A percentile compares a stretch with the other conserved stretches of the same genome.
These are phyloP conservation scores for Macrobrachium nipponense DNA, from an alignment of 1,140 invertebrate species.

Conservation along the genomic window DNA sequence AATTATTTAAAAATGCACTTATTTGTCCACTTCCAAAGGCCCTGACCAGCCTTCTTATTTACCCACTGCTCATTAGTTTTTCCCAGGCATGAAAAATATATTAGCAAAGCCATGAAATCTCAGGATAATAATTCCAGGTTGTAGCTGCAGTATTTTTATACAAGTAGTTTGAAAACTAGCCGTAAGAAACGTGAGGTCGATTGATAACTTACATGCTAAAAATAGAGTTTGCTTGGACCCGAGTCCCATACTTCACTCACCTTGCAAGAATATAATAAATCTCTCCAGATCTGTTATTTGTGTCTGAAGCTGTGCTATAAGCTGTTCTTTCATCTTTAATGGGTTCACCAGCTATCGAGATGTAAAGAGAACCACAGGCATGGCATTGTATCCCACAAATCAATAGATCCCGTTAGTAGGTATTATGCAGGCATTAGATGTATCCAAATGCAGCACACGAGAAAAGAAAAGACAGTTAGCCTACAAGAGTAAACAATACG, in stretches of 20 bases:
- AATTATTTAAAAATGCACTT: no score
- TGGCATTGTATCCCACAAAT: neutral
- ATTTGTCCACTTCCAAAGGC: no score
- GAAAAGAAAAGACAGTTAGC: constrained; percentile 21
- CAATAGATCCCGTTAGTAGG: constrained; percentile 67
- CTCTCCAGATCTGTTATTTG: constrained; percentile 97
- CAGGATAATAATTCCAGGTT: no score
- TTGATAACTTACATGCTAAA: no score
- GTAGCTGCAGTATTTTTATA: no score
- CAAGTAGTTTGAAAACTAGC: no score
- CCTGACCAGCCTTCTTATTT: no score
- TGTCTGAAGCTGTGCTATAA: constrained; percentile 94
- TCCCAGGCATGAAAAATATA: no score
- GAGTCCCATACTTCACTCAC: constrained; percentile 65
- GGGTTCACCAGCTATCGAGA: constrained; percentile 85
- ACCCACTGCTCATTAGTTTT: no score
- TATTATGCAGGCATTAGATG: neutral
- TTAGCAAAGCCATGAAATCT: no score
- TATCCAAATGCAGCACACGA: constrained; percentile 14
- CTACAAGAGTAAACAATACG: neutral
- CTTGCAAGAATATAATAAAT: constrained; percentile 96
- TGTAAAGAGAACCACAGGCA: neutral
- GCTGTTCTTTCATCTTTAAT: constrained; percentile 94
- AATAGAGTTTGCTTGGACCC: no score
- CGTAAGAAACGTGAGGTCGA: no score